Evolutionary conservation across 2,113 vertebrate genomes (phyloP).

Genomic region (Calyptomena viridis): DNA sequence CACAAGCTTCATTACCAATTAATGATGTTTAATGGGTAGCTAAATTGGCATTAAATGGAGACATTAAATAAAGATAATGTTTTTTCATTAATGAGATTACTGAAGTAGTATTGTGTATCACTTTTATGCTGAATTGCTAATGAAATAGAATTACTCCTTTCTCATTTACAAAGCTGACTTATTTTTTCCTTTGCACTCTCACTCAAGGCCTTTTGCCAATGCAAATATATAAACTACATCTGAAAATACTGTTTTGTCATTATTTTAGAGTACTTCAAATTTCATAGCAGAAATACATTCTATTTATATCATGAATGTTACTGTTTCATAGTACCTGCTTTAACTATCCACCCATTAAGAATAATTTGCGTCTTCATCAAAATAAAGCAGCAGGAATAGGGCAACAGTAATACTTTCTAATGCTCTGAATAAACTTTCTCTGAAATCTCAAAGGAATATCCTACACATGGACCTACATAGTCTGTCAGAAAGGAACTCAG

Average conservation of each 20-base stretch:
- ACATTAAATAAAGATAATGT: conserved; percentile 66
- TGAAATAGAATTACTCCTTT: conserved; percentile 42
- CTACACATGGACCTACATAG: rapidly evolving
- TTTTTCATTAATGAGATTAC: conserved; percentile 70
- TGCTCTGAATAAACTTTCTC: neutral
- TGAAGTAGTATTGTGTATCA: conserved; percentile 29
- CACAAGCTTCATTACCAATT: conserved; percentile 64
- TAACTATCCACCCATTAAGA: neutral
- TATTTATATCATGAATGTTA: neutral
- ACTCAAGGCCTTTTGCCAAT: neutral
- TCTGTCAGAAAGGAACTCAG: neutral
- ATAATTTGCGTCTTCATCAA: neutral
- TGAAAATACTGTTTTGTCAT: neutral
- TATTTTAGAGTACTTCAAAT: neutral
- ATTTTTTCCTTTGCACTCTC: neutral
- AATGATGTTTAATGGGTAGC: conserved; percentile 63
- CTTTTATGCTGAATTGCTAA: conserved; percentile 67
- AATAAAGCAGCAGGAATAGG: neutral
- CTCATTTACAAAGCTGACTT: neutral
- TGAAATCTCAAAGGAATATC: neutral
- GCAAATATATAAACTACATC: neutral
- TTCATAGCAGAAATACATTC: neutral
- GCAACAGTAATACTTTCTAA: neutral
- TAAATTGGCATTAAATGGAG: conserved; percentile 63
- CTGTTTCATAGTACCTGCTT: neutral